A percentile compares a stretch with the other conserved stretches of the same genome.
phyloP scores from a whole-genome alignment of 64 coral and sea anemone species.

The Actinia equina region DNA sequence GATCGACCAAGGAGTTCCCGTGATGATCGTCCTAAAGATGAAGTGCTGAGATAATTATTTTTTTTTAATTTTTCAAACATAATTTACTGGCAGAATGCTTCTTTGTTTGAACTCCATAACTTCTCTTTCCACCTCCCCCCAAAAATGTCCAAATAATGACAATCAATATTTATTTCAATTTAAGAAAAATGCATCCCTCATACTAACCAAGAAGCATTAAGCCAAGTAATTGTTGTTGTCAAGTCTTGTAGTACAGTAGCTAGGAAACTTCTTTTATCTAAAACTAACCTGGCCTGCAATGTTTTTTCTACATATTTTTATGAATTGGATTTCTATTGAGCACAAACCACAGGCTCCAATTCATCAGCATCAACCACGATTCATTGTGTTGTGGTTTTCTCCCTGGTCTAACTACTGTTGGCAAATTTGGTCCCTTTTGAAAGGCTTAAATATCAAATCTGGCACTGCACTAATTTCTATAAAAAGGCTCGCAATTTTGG shows the following conservation, averaged over 20 bases:
- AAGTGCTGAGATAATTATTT: constrained; percentile 30
- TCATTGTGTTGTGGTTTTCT: no score
- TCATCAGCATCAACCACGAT: no score
- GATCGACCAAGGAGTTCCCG: constrained; percentile 4
- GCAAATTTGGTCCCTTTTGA: neutral
- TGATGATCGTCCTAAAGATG: constrained; percentile 22
- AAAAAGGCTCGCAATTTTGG: neutral
- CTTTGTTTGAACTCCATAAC: neutral
- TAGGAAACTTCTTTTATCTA: no score
- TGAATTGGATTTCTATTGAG: no score
- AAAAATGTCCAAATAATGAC: no score
- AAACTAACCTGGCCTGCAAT: no score
- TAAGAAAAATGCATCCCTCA: no score
- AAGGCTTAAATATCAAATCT: neutral
- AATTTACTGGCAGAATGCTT: neutral
- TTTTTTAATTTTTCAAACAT: neutral
- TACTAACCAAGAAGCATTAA: neutral
- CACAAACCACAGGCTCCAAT: no score
- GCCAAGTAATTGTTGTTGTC: neutral
- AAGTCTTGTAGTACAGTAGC: neutral
- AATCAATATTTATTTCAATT: no score
- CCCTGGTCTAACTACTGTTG: neutral
- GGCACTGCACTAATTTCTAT: neutral
- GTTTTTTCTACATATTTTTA: no score
- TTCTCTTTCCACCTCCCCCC: neutral